Evolutionary conservation across 2,797 vertebrate genomes (phyloP), one percentile per base, ranked within the genome.

Genomic region (Centroberyx gerrardi): DNA sequence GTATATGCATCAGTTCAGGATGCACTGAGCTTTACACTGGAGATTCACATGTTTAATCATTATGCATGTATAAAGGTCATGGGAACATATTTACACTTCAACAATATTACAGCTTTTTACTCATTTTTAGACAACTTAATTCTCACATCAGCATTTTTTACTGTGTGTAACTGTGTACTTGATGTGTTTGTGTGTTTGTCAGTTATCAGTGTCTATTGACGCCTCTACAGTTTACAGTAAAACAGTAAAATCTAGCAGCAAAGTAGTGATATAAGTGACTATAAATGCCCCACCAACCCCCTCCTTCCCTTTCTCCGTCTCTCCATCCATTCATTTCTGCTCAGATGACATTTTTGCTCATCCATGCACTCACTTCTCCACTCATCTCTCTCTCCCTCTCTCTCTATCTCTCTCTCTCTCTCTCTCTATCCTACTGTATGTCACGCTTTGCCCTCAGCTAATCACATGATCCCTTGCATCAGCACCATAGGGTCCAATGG

Each of bases 401-500:
- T 28, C 52, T 80, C 22, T 46, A 51, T 40, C 28, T 36, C 38
- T 72, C 33, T 55, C 40, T 17, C 42, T 68, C 56, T 28, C 15
- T 49, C 5, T 58, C 63, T 18, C 27, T 38, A 52, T 61, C 54
- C 28, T 46, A 27, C n/a, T 27, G 31, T 42, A 31, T 80, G 54
- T 74, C 78, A 73, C 5, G 5, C 64, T 28, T 59, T 55, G 13
- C 64, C 74, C 73, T 29, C 62, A 66, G 68, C 58, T 58, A 58
- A 78, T 78, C 80, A 80, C 82, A 66, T 66, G 62, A 76, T 68
- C 42, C 55, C 73, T 51, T 49, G 40, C 67, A 48, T 87, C 78
- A 62, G 83, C 84, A 78, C 72, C 49, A 8, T 65, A 53, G 73
- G 63, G 77, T 77, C 76, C 79, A 31, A 62, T 15, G 22, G 71